A percentile compares a stretch with the other conserved stretches of the same genome.
phyloP scores from a whole-genome alignment of 2,113 vertebrate genomes.

The Leptodactylus fuscus region DNA sequence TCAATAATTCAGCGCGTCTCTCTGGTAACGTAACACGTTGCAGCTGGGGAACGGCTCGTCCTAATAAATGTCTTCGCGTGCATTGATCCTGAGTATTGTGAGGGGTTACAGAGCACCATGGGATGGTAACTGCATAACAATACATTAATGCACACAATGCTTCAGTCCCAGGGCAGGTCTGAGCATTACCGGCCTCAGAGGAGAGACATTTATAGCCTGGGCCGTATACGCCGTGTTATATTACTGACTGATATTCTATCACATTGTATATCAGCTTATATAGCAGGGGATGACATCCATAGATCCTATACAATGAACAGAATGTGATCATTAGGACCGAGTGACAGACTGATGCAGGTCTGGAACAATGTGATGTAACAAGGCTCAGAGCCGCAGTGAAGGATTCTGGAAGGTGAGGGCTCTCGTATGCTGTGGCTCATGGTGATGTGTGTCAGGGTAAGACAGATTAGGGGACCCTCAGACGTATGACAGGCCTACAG shows the following conservation, averaged over 20 bases:
- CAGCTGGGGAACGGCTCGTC: constrained; percentile 6
- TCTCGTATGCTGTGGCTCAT: not conserved
- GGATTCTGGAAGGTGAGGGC: not conserved
- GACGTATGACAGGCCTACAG: not conserved
- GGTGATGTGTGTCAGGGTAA: not conserved
- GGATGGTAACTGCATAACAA: not conserved
- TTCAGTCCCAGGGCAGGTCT: not conserved
- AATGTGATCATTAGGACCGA: not conserved
- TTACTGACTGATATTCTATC: too few relatives aligned
- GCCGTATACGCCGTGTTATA: too few relatives aligned
- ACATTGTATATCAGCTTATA: not conserved
- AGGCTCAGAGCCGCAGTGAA: not conserved
- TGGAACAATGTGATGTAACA: not conserved
- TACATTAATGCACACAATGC: not conserved
- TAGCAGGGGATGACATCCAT: not conserved
- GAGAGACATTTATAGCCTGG: not conserved
- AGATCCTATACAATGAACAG: too few relatives aligned
- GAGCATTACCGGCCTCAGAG: not conserved
- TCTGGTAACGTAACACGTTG: not conserved
- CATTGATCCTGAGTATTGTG: constrained; percentile 8
- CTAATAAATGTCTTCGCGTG: not conserved
- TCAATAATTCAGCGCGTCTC: constrained; percentile 24
- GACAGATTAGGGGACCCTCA: not conserved
- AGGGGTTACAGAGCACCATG: not conserved
- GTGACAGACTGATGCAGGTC: not conserved